A percentile compares a stretch with the other conserved stretches of the same genome.
These are phyloP conservation scores for Tor tambroides DNA, from an alignment of 2,113 vertebrate species.

Conservation along the genomic window DNA sequence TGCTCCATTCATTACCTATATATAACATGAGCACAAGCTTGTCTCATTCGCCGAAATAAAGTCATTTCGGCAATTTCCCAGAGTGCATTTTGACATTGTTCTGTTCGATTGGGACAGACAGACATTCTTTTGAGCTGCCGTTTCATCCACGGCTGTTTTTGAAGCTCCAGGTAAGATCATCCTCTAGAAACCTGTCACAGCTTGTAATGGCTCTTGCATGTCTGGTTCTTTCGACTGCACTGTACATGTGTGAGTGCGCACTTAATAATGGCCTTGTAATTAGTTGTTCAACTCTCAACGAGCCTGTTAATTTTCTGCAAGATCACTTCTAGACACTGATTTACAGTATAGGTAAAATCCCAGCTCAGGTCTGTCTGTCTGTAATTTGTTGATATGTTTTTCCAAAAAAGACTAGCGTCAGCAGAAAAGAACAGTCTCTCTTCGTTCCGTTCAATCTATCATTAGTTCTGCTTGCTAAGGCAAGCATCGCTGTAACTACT, in stretches of 20 bases:
- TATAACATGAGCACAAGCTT: neutral
- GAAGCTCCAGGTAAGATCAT: slow-evolving; percentile 49
- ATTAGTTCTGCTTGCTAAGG: slow-evolving; percentile 35
- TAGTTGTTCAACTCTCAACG: slow-evolving; percentile 36
- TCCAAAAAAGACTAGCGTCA: slow-evolving; percentile 10
- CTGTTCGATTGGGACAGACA: slow-evolving; percentile 34
- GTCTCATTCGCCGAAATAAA: neutral
- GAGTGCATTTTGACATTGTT: neutral
- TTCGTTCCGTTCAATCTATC: slow-evolving; percentile 20
- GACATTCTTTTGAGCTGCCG: slow-evolving; percentile 19
- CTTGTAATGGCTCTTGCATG: slow-evolving; percentile 34
- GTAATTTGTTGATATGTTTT: slow-evolving; percentile 11
- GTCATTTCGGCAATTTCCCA: neutral
- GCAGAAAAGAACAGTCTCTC: slow-evolving; percentile 29
- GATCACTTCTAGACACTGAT: slow-evolving; percentile 12
- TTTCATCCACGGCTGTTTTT: slow-evolving; percentile 21
- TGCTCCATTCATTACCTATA: slow-evolving; percentile 17
- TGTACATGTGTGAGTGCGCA: neutral
- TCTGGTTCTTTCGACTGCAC: slow-evolving; percentile 17
- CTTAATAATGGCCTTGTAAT: slow-evolving; percentile 53
- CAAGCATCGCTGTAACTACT: slow-evolving; percentile 1
- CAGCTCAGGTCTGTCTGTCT: neutral
- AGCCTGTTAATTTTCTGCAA: slow-evolving; percentile 23
- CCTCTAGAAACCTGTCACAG: slow-evolving; percentile 53
- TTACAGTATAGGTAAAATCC: slow-evolving; percentile 35